Evolutionary conservation across 1,140 invertebrate genomes (phyloP).

Genomic region (Eumeta japonica): DNA sequence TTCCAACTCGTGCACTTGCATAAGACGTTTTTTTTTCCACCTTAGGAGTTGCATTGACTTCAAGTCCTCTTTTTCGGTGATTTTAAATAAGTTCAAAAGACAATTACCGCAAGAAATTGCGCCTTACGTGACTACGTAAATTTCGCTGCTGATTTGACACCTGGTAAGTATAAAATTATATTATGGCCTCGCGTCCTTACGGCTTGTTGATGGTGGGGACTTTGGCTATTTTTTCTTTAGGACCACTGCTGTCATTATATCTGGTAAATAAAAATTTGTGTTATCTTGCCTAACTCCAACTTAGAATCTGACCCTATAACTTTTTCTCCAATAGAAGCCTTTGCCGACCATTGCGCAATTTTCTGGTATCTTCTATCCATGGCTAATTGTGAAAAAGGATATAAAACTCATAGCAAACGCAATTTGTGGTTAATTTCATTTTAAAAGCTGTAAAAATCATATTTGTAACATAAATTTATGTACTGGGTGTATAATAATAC

Average conservation of each 20-base stretch:
- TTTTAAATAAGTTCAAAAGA: background rate
- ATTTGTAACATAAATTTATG: background rate
- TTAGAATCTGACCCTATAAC: background rate
- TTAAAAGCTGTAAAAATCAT: background rate
- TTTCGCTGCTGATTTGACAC: background rate
- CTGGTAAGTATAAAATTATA: background rate
- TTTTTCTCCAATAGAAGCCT: background rate
- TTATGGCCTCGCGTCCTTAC: slow-evolving; percentile 1
- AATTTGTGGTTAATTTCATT: background rate
- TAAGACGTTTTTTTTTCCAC: background rate
- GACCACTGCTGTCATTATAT: background rate
- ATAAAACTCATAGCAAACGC: background rate
- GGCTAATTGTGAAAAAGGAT: background rate
- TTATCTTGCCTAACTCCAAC: background rate
- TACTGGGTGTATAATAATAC: no score
- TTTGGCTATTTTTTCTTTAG: background rate
- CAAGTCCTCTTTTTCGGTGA: background rate
- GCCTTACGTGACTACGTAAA: background rate
- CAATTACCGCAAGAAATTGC: slow-evolving; percentile 1
- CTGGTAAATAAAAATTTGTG: background rate
- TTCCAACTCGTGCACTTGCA: background rate
- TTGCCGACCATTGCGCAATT: background rate
- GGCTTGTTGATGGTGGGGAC: no score
- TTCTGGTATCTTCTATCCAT: background rate
- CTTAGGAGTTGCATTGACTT: background rate